These are phyloP conservation scores for Bellardia pandia DNA, from an alignment of 2,888 invertebrate genomes.

Conservation along the genomic window DNA sequence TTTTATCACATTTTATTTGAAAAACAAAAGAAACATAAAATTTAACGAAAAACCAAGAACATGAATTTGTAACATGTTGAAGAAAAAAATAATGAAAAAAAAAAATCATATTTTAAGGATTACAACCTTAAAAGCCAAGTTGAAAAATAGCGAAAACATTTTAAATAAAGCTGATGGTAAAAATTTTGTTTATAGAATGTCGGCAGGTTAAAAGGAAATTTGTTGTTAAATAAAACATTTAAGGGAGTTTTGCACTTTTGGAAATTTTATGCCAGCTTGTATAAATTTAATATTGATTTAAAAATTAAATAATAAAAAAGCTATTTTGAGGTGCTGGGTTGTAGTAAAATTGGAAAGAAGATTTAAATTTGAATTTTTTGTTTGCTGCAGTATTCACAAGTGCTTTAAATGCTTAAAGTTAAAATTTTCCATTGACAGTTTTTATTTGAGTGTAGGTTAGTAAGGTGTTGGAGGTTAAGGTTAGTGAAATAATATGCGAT, in stretches of 20 bases:
- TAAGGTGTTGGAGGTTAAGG: neutral
- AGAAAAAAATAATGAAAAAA: no score
- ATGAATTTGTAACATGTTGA: conserved; percentile 25
- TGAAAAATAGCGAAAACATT: conserved; percentile 17
- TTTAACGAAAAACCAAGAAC: neutral
- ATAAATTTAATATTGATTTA: conserved; percentile 46
- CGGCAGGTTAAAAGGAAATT: conserved; percentile 46
- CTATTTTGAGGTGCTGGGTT: neutral
- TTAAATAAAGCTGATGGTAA: conserved; percentile 13
- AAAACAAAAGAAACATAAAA: conserved; percentile 38
- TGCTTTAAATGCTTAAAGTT: neutral
- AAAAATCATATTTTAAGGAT: conserved; percentile 5
- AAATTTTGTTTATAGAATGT: conserved; percentile 15
- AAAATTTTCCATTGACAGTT: neutral
- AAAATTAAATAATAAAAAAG: conserved; percentile 44
- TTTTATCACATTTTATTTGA: conserved; percentile 73
- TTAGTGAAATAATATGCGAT: no score
- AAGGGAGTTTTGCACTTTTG: conserved; percentile 4
- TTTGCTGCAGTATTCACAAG: neutral
- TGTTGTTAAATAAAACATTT: conserved; percentile 31
- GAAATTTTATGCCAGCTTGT: neutral
- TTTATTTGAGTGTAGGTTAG: neutral
- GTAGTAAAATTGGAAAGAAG: neutral
- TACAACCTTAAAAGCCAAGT: conserved; percentile 40
- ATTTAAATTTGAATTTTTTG: conserved; percentile 1